These are phyloP conservation scores for Rhamphomyia laevipes DNA, from an alignment of 2,888 invertebrate species.

Conservation along the genomic window DNA sequence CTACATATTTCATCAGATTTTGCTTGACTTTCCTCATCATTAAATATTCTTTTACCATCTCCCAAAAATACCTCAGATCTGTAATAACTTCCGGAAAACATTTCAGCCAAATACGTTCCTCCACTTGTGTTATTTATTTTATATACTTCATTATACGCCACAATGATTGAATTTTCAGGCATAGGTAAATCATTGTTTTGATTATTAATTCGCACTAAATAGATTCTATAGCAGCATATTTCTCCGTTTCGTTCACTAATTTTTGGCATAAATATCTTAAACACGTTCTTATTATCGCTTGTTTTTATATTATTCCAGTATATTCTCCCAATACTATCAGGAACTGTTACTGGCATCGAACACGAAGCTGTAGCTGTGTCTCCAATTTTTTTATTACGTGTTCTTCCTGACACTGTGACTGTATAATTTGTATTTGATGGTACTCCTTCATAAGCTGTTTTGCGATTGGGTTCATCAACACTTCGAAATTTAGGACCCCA, in stretches of 20 bases:
- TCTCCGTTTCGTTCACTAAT: slow-evolving; percentile 77
- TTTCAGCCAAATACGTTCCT: slow-evolving; percentile 76
- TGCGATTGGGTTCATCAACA: slow-evolving; percentile 42
- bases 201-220: slow-evolving; percentile 57
- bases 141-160: slow-evolving; percentile 64
- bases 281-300: slow-evolving; percentile 54
- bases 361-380: slow-evolving; percentile 52
- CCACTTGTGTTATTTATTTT: slow-evolving; percentile 44
- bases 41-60: slow-evolving; percentile 42
- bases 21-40: slow-evolving; percentile 19
- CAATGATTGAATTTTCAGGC: slow-evolving; percentile 57
- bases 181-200: slow-evolving; percentile 50
- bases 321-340: slow-evolving; percentile 43
- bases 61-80: slow-evolving; percentile 62
- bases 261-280: slow-evolving; percentile 62
- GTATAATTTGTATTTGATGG: slow-evolving; percentile 78
- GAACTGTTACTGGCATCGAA: slow-evolving; percentile 57
- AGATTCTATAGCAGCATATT: slow-evolving; percentile 76
- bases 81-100: slow-evolving; percentile 58
- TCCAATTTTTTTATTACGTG: slow-evolving; percentile 62
- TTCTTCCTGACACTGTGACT: slow-evolving; percentile 64
- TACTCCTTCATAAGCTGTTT: slow-evolving; percentile 49
- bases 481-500: slow-evolving; percentile 49
- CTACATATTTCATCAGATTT: slow-evolving; percentile 27
- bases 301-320: slow-evolving; percentile 49